Evolutionary conservation across 2,113 vertebrate species (phyloP).

Genomic region (Sclerurus mexicanus): DNA sequence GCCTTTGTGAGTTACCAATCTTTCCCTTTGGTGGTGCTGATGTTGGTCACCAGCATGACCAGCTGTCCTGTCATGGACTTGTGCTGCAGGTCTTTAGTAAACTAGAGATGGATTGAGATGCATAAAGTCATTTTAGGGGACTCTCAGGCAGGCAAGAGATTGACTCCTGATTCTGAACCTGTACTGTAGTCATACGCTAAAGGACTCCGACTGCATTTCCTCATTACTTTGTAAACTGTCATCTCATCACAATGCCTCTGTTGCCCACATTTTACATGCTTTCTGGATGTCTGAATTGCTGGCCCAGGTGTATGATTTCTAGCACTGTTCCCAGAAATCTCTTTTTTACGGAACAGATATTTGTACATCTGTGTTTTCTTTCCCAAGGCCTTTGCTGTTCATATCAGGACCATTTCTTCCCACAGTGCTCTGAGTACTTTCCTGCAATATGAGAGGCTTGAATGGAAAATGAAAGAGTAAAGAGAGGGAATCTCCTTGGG

Average conservation of each 20-base stretch:
- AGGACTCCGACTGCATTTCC: neutral
- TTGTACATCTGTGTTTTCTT: neutral
- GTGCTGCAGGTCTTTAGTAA: neutral
- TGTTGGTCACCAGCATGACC: neutral
- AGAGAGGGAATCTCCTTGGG: neutral
- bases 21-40: neutral
- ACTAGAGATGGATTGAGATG: neutral
- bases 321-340: neutral
- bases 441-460: neutral
- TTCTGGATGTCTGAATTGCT: neutral
- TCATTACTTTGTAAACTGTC: rapidly evolving
- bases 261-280: rapidly evolving
- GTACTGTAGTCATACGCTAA: neutral
- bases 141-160: neutral
- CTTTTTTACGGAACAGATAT: neutral
- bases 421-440: neutral
- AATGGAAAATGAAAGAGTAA: neutral
- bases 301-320: neutral
- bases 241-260: neutral
- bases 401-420: neutral
- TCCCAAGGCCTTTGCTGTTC: neutral
- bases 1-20: neutral
- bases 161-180: neutral
- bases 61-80: neutral
- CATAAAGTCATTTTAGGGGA: neutral